Conservation (phyloP, 2,888 invertebrate genomes). For the Phorcus lineatus region DNA sequence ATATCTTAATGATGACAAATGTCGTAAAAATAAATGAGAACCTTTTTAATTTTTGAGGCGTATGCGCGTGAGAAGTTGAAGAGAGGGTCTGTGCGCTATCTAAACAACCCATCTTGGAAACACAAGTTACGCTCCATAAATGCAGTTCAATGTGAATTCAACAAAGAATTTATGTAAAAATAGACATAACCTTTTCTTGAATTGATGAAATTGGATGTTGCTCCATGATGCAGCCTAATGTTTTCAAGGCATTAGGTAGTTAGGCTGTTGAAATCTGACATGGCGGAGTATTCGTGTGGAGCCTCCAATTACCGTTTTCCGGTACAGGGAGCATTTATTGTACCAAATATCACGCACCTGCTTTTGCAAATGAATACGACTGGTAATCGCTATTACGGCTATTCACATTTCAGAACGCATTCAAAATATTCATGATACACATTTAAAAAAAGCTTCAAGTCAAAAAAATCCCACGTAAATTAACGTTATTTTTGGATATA, state of each 20-base stretch:
- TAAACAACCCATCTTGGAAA: not conserved
- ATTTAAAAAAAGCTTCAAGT: too few species aligned
- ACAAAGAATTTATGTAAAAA: not conserved
- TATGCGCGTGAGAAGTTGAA: not conserved
- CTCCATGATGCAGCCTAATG: not conserved
- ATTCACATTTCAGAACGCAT: too few species aligned
- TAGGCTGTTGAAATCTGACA: conserved; percentile 1
- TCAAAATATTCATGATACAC: too few species aligned
- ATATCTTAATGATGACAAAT: too few species aligned
- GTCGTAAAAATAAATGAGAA: too few species aligned
- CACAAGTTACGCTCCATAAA: not conserved
- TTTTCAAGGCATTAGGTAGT: not conserved
- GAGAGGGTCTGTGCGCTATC: conserved; percentile 3
- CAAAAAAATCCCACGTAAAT: too few species aligned
- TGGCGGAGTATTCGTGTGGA: conserved; percentile 25
- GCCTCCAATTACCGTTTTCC: conserved; percentile 20
- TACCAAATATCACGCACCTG: not conserved
- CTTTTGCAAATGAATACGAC: too few species aligned
- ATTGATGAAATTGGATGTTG: not conserved
- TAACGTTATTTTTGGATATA: too few species aligned
- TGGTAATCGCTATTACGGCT: too few species aligned
- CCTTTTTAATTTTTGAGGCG: not conserved
- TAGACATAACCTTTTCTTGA: not conserved
- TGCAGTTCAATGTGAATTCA: not conserved
- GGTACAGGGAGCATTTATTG: conserved; percentile 8